Percentiles rank a stretch among this genome's conserved stretches.
Evolutionary conservation across 2,888 invertebrate genomes (phyloP).

Genomic region (Rotaria magnacalcarata): DNA sequence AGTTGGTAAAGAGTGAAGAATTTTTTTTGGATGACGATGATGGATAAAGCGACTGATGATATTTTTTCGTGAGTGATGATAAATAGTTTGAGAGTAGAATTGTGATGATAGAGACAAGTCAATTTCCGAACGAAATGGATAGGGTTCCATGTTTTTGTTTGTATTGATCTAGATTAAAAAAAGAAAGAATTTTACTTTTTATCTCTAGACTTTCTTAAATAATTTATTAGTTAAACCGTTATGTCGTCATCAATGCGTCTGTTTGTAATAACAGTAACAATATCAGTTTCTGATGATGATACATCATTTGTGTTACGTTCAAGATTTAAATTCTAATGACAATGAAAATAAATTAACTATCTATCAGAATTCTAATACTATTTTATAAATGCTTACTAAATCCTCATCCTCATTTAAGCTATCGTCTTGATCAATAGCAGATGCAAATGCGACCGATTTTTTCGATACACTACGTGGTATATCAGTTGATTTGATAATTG

Average conservation of each 20-base stretch:
- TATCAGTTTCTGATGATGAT: neutral
- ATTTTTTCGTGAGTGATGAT: neutral
- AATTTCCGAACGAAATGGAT: neutral
- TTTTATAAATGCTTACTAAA: neutral
- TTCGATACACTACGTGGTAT: neutral
- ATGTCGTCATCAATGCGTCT: neutral
- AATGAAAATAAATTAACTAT: too few relatives aligned
- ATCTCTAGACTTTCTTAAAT: neutral
- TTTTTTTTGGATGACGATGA: neutral
- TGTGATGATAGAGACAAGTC: neutral
- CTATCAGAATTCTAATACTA: neutral
- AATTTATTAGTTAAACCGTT: neutral
- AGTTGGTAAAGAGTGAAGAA: neutral
- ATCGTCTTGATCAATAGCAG: neutral
- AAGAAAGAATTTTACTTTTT: too few relatives aligned
- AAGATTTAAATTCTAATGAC: too few relatives aligned
- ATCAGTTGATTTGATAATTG: neutral
- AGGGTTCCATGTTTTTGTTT: neutral
- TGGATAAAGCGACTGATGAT: neutral
- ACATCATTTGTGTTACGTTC: too few relatives aligned
- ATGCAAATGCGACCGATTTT: neutral
- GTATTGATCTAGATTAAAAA: neutral
- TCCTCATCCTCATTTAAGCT: neutral
- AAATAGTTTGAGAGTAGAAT: neutral
- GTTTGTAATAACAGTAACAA: neutral